Base-by-base conservation (phyloP, 2,797 vertebrate genomes). In the Phoeniculus purpureus region DNA sequence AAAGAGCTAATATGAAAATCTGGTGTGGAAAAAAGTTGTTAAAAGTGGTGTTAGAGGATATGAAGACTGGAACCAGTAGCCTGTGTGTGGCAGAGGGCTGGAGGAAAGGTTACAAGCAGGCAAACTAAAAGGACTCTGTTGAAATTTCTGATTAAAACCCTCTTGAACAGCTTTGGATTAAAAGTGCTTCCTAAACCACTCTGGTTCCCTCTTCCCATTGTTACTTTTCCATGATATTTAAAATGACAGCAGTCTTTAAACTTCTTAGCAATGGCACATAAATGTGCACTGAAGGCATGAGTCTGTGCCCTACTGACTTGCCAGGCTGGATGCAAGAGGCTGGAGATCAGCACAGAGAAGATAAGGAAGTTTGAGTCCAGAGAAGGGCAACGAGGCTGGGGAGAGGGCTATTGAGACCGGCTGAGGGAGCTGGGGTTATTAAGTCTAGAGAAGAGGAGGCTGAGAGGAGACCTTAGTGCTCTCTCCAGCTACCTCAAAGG, bases 261-360 rank as follows among this genome's bases (percentile, higher is more conserved):
- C 37, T 10, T 20, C 56, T 55, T 23, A 32, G 21, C 34, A 81
- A 32, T 23, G 27, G 55, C 43, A 43, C 43, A 15, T 43, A 43
- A 43, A 43, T 43, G 43, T 43, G 43, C 43, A 43, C 43, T 16
- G 43, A 43, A 16, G 43, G 50, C 20, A 3, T 16, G 7, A 58
- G 83, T 15, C 16, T n/a, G 18, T 23, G 18, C 31, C 47, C 59
- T 76, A 47, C 66, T 75, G 73, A 4, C 17, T 64, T 48, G 31
- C 64, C 3, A 55, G 65, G 16, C 0, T 34, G n/a, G 6, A 1
- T 22, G 3, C 26, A 10, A 2, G 52, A 22, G 60, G 4, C 47
- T 17, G 47, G 76, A 62, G 37, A 27, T 61, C 16, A 47, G 17
- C 8, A 37, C 47, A 32, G 51, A 52, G 6, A 58, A 22, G 37